Evolutionary conservation across 2,113 vertebrate species (phyloP), one percentile per base, ranked within the genome.

Genomic region (Kryptolebias marmoratus): DNA sequence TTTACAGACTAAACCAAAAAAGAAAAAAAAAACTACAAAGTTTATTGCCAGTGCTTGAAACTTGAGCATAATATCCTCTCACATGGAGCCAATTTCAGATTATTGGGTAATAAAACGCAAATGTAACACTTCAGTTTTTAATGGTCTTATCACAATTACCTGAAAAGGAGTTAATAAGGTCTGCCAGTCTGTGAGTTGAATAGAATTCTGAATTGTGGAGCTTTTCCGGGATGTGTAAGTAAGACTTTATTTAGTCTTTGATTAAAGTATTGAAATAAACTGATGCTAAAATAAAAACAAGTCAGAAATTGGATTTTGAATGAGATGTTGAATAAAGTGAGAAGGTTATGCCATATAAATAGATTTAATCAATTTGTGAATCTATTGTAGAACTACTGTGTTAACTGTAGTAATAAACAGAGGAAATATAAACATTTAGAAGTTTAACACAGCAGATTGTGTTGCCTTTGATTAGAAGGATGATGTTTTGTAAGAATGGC

Each of bases 401-500:
- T 36, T 36, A 36, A 36, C 32, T 36, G 39, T 42, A 42, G 39
- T 42, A 42, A 8, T 9, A 42, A 42, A 42, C 39, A 32, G 42
- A 27, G 9, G 47, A 64, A 60, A 50, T 5, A 0, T 12, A 15
- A 52, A 42, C 22, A 22, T 47, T 4, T 22, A 32, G n/a, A 44
- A 4, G 14, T 66, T 63, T 15, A 56, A 55, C 32, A 28, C 5
- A 47, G 8, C 11, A 2, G 31, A 1, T 1, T 42, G 5, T 1
- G 18, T 60, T 50, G 5, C 22, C 2, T 68, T 55, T n/a, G 50
- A 55, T 62, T 60, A 22, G 61, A 73, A 28, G 2, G 32, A 71
- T 52, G 32, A 39, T 57, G 47, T n/a, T 56, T 49, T 27, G 45
- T 48, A 62, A 2, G 44, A 47, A 76, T 12, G 31, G 10, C 18